Evolutionary conservation across 2,797 vertebrate genomes (phyloP), one percentile per base, ranked within the genome.

Genomic region (Glyptemys insculpta): DNA sequence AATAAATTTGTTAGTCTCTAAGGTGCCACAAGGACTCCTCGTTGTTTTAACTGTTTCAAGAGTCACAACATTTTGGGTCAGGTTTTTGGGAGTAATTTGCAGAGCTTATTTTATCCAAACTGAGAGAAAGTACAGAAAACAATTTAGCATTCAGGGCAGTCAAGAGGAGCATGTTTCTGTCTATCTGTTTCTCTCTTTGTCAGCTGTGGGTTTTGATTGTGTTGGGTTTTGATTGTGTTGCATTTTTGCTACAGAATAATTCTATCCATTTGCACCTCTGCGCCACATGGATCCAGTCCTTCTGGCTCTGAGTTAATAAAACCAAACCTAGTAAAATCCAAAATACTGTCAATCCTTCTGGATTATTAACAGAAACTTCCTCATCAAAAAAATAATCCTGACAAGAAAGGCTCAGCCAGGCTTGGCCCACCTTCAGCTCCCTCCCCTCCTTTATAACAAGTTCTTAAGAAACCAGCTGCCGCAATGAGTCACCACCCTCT

Each of bases 401-500:
- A 57, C 11, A 57, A 57, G 56, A 57, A 57, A 29, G 56, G 56
- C 56, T 27, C 27, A 90, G 4, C 44, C 34, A 5, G 37, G n/a
- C 27, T 18, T 44, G 16, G 37, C 37, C 41, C 53, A 37, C 2
- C 47, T 29, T 44, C 4, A 0, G 0, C 0, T 0, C 1, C 23
- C 6, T 7, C 15, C 54, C 21, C 54, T 54, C 9, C 5, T 1
- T 1, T 1, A 0, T 1, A 12, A 90, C 31, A 52, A 1, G 0
- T 62, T 0, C 57, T 76, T 90, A 83, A 91, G 57, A 3, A 85
- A 44, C 6, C 65, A 12, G 14, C 50, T n/a, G 31, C 15, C 3
- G 41, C 49, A 37, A 92, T 85, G 27, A 92, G 15, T 15, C 19
- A 29, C 90, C 3, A 82, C 14, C 54, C 44, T 34, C 72, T 54